A percentile compares a stretch with the other conserved stretches of the same genome.
These are phyloP conservation scores for Labrus mixtus DNA, from an alignment of 2,113 vertebrate species.

Conservation along the genomic window DNA sequence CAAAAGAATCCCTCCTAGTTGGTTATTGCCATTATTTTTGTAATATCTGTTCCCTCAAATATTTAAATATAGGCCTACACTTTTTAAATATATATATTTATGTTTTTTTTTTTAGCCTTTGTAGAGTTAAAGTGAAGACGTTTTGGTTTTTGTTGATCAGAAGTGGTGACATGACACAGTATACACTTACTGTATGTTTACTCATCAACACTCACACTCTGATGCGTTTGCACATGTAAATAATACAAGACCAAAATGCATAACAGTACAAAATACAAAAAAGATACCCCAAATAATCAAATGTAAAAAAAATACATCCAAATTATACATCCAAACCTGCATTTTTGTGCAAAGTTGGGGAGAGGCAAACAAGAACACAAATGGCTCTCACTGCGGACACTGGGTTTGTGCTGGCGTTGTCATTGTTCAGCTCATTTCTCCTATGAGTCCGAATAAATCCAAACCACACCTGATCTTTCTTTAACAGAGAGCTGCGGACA, in stretches of 20 bases:
- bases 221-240: slow-evolving; percentile 63
- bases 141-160: slow-evolving; percentile 69
- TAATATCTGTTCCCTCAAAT: slow-evolving; percentile 61
- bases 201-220: slow-evolving; percentile 58
- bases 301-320: slow-evolving; percentile 53
- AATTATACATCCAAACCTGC: slow-evolving; percentile 68
- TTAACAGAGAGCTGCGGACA: slow-evolving; percentile 48
- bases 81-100: slow-evolving; percentile 6
- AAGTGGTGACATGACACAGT: slow-evolving; percentile 64
- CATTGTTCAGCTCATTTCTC: slow-evolving; percentile 4
- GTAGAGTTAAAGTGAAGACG: slow-evolving; percentile 45
- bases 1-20: slow-evolving; percentile 31
- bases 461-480: slow-evolving; percentile 7
- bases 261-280: slow-evolving; percentile 58
- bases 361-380: slow-evolving; percentile 55
- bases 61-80: slow-evolving; percentile 38
- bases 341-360: slow-evolving; percentile 74
- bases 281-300: slow-evolving; percentile 37
- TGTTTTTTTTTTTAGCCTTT: slow-evolving; percentile 18
- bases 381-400: slow-evolving; percentile 53
- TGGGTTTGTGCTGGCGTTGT: slow-evolving; percentile 68
- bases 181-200: slow-evolving; percentile 26
- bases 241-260: slow-evolving; percentile 31
- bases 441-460: slow-evolving; percentile 6
- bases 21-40: slow-evolving; percentile 65